phyloP scores from a whole-genome alignment of 2,888 invertebrate species.

The Pollenia amentaria region DNA sequence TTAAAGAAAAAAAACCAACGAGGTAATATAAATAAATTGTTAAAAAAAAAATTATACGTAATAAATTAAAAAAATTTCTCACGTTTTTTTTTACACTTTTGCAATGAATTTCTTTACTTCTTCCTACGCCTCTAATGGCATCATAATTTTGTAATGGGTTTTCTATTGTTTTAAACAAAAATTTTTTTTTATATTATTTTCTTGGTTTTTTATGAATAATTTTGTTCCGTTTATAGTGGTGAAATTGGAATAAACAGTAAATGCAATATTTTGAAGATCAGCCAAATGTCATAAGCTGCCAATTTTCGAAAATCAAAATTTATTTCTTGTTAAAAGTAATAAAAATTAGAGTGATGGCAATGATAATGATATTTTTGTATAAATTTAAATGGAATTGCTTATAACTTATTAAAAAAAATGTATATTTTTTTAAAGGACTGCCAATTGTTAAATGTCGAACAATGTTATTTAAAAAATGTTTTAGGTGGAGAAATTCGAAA shows the following conservation, averaged over 20 bases:
- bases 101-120: constrained; percentile 55
- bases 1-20: too few relatives aligned
- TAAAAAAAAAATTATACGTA: constrained; percentile 51
- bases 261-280: constrained; percentile 59
- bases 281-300: constrained; percentile 69
- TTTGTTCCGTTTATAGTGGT: constrained; percentile 22
- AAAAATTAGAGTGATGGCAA: constrained; percentile 10
- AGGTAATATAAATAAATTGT: constrained; percentile 62
- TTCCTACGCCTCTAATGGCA: constrained; percentile 69
- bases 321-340: not conserved
- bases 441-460: too few relatives aligned
- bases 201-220: not conserved
- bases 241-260: constrained; percentile 44
- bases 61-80: constrained; percentile 71
- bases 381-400: too few relatives aligned
- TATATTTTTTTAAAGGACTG: too few relatives aligned
- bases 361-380: too few relatives aligned
- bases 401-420: too few relatives aligned
- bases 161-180: constrained; percentile 42
- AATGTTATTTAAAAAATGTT: too few relatives aligned
- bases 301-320: constrained; percentile 58
- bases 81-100: constrained; percentile 58
- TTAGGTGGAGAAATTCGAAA: too few relatives aligned
- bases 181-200: constrained; percentile 6
- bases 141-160: constrained; percentile 56